These are phyloP conservation scores for Tympanoctomys barrerae DNA, from an alignment of 2,797 vertebrate species.

Conservation along the genomic window DNA sequence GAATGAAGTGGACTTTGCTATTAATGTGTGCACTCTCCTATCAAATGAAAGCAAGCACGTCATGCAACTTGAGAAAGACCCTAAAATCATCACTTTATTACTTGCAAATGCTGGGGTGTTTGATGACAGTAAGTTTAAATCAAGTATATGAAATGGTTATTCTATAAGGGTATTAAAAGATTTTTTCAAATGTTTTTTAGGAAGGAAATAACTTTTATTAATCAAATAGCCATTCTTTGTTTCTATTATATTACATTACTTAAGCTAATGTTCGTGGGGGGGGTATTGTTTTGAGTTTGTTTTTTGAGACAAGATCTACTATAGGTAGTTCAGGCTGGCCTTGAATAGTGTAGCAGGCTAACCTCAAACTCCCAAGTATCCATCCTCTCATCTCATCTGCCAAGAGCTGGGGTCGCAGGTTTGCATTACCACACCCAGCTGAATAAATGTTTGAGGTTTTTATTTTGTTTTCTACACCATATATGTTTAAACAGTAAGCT, in stretches of 20 bases:
- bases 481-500: constrained; percentile 42
- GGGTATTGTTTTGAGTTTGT: neutral
- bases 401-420: neutral
- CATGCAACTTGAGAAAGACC: constrained; percentile 99
- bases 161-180: constrained; percentile 44
- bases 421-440: neutral
- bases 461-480: neutral
- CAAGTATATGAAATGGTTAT: constrained; percentile 57
- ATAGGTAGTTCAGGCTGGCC: neutral
- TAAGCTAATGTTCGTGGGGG: constrained; percentile 5
- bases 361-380: neutral
- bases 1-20: constrained; percentile 99
- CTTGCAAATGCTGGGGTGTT: constrained; percentile 99
- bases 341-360: neutral
- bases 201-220: neutral
- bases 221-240: constrained; percentile 14
- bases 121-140: constrained; percentile 95
- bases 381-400: neutral
- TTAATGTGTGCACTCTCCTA: constrained; percentile 99
- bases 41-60: constrained; percentile 99
- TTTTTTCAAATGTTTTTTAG: constrained; percentile 24
- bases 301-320: neutral
- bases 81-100: constrained; percentile 98
- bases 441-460: neutral
- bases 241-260: constrained; percentile 15